Base-by-base conservation (phyloP, 2,888 invertebrate genomes). In the Eristalis tenax region DNA sequence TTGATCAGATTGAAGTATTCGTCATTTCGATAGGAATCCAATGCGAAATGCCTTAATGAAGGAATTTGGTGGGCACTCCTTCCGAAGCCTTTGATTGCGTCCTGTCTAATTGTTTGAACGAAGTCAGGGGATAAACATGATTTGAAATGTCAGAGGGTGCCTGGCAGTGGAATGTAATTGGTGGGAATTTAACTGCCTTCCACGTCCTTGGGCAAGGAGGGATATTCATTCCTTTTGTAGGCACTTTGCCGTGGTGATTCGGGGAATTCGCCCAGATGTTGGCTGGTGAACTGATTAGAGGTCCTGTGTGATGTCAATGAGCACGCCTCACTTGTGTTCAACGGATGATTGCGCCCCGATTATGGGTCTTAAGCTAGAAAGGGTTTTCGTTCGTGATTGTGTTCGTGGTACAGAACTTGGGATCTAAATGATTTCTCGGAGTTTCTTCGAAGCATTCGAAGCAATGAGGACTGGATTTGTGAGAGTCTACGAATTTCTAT, bases 1-100 rank as follows among this genome's bases (percentile, higher is more conserved):
- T 32, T 77, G 69, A 77, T 77, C 50, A 77, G 69, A 43, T 50
- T 50, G 69, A 69, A 63, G 68, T 35, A 76, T 68, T 57, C 66
- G 40, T 18, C 10, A 40, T 71, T 38, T 57, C 8, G 8, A 50
- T 18, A 6, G 50, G 50, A n/a, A n/a, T 38, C 38, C 15, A 8
- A 6, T 8, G 50, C 43, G 28, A 28, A 28, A 28, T 28, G 28
- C 28, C 28, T 28, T 28, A 28, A n/a, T n/a, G 43, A 15, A 50
- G n/a, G n/a, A 50, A n/a, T 50, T n/a, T 13, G 43, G n/a, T n/a
- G 4, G 43, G n/a, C 43, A 50, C 32, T 32, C 32, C 8, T 18
- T 8, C 1, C n/a, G 50, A 10, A 50, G 18, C 50, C 50, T 50
- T 50, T 50, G 50, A 50, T 50, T 18, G 50, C 18, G 50, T 50